These are phyloP conservation scores for Melospiza georgiana DNA, from an alignment of 2,113 vertebrate species.

Conservation along the genomic window DNA sequence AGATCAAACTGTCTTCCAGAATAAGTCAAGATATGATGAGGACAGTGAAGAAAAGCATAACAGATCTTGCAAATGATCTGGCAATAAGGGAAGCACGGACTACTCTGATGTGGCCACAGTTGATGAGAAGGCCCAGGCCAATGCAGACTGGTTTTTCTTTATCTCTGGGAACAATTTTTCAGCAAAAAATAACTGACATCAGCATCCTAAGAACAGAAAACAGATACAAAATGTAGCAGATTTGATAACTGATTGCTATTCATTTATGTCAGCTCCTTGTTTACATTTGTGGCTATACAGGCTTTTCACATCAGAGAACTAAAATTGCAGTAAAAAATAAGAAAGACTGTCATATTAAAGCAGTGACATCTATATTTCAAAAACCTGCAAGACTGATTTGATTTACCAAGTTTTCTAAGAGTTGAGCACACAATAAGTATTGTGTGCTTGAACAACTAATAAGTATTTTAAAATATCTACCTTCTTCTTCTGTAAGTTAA, in stretches of 20 bases:
- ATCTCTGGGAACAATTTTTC: background rate
- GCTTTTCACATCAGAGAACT: background rate
- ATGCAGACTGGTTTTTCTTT: background rate
- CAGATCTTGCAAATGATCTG: background rate
- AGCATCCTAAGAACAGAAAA: background rate
- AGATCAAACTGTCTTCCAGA: background rate
- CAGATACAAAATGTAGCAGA: background rate
- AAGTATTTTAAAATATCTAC: background rate
- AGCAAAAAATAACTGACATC: background rate
- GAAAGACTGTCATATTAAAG: background rate
- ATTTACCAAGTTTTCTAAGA: background rate
- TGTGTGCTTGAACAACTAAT: background rate
- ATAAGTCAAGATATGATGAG: background rate
- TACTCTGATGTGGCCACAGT: background rate
- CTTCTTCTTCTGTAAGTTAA: background rate
- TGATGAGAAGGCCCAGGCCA: background rate
- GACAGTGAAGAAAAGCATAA: background rate
- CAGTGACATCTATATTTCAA: background rate
- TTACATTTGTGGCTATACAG: background rate
- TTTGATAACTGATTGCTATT: background rate
- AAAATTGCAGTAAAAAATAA: background rate
- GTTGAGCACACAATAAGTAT: fast-evolving
- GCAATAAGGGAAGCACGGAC: background rate
- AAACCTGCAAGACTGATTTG: background rate
- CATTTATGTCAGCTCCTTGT: background rate